Evolutionary conservation across 1,140 invertebrate species (phyloP), one percentile per base, ranked within the genome.

Genomic region (Prorops nasuta): DNA sequence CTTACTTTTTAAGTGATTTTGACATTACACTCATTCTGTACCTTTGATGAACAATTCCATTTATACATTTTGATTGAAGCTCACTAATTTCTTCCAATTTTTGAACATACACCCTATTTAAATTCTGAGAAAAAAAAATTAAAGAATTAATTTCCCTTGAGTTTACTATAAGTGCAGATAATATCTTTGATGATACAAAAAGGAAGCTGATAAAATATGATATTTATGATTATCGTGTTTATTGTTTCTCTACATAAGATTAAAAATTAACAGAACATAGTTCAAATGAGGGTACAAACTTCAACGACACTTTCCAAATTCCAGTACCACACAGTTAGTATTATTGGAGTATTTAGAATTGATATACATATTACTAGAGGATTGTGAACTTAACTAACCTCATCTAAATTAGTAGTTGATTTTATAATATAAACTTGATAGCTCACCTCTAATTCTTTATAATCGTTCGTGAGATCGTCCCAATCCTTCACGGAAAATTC

Each of bases 11-110:
- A 17, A 96, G 65, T 17, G 86, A 84, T 66, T 85, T 85, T 32
- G 78, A 80, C 61, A 97, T 92, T 63, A 91, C 81, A 52, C 84
- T 84, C 76, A 96, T 86, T 38, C 92, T 83, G 79, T 96, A 96
- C 51, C 86, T 84, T 71, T 96, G 94, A 79, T 97, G 94, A 51
- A 83, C 83, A 52, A 96, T 85, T 66, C 91, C 89, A 70, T 90
- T 89, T 36, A 91, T 77, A 78, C 92, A 96, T 86, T 92, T 89
- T 69, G 87, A 84, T 76, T 97, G 94, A 12, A 91, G 76, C 58
- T 86, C 85, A 24, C 85, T 81, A 31, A 96, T 78, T 77, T 93
- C 86, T 63, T 93, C 90, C 51, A 96, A 79, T 75, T 93, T 89
- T 41, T 85, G 80, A 31, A 87, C 75, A 80, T 96, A 96, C 40